These are phyloP conservation scores for Psammodynastes pulverulentus DNA, from an alignment of 2,113 vertebrate genomes.

Conservation along the genomic window DNA sequence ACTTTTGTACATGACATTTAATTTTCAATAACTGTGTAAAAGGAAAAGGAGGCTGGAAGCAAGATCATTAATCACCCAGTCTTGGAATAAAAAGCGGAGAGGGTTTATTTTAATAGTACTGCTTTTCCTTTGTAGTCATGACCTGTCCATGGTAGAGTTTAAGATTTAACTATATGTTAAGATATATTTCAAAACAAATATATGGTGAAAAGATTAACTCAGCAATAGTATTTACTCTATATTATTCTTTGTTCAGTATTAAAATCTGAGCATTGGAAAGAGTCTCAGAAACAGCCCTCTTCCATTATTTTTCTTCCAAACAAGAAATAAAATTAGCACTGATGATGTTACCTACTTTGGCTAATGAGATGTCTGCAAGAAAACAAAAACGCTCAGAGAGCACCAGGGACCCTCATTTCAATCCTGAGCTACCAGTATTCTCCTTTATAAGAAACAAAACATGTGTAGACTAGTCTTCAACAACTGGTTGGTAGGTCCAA, in stretches of 20 bases:
- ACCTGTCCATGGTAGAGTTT: slow-evolving; percentile 27
- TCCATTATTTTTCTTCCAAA: not conserved
- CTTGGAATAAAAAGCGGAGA: slow-evolving; percentile 59
- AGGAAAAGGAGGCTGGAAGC: slow-evolving; percentile 56
- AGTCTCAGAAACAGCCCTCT: not conserved
- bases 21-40: slow-evolving; percentile 57
- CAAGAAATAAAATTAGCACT: not conserved
- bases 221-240: not conserved
- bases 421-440: not conserved
- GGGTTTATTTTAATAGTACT: slow-evolving; percentile 53
- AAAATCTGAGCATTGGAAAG: not conserved
- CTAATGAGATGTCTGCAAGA: not conserved
- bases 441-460: not conserved
- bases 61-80: slow-evolving; percentile 60
- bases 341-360: not conserved
- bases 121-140: slow-evolving; percentile 49
- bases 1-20: slow-evolving; percentile 45
- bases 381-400: not conserved
- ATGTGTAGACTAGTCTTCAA: not conserved
- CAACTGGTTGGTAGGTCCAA: not conserved
- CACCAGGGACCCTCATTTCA: not conserved
- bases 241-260: not conserved
- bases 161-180: slow-evolving; percentile 18
- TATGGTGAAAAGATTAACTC: not conserved
- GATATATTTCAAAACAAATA: not conserved